These are phyloP conservation scores for Tenualosa ilisha DNA, from an alignment of 2,797 vertebrate species.

Conservation along the genomic window DNA sequence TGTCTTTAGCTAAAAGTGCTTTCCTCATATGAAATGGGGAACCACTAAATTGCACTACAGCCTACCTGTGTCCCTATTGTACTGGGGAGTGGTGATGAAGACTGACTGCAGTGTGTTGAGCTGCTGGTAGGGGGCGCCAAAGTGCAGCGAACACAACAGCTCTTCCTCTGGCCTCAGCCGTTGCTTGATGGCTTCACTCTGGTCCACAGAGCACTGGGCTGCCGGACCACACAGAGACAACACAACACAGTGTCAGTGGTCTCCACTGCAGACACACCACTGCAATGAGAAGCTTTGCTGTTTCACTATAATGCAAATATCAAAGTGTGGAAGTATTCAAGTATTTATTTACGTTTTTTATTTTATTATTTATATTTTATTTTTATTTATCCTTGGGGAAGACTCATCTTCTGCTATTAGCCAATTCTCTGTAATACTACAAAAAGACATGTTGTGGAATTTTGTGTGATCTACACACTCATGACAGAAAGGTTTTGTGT, in stretches of 20 bases:
- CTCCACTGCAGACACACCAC: neutral
- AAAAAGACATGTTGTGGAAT: neutral
- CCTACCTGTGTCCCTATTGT: slow-evolving; percentile 59
- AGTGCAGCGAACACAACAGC: slow-evolving; percentile 66
- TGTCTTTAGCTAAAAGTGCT: neutral
- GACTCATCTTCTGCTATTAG: no score
- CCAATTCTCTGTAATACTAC: no score
- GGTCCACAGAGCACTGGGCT: slow-evolving; percentile 39
- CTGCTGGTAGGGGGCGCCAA: slow-evolving; percentile 68
- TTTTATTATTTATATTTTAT: no score
- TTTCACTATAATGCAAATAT: no score
- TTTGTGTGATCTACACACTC: neutral
- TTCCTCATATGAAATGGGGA: neutral
- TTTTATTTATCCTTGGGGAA: no score
- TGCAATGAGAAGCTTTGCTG: no score
- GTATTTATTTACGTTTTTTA: no score
- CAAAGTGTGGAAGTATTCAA: no score
- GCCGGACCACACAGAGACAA: neutral
- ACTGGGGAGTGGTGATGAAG: slow-evolving; percentile 61
- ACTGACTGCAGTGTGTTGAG: slow-evolving; percentile 60
- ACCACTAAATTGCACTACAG: neutral
- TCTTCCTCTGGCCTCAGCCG: slow-evolving; percentile 66
- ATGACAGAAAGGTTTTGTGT: no score
- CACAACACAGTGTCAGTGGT: neutral
- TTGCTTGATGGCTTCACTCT: slow-evolving; percentile 38